Conservation (phyloP, 2,797 vertebrate species). For the Lemur catta region DNA sequence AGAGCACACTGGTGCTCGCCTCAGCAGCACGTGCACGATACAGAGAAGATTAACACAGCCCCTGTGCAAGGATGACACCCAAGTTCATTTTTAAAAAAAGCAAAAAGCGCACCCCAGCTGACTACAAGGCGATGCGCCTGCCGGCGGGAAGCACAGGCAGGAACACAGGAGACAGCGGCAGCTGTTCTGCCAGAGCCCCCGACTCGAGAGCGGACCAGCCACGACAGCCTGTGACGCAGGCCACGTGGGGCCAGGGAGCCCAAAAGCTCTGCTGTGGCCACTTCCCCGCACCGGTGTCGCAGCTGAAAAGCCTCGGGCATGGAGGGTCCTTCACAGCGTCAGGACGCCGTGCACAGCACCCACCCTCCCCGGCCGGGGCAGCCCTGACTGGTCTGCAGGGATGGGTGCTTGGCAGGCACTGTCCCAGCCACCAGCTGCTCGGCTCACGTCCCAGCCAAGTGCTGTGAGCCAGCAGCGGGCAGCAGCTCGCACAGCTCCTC, state of each 20-base stretch:
- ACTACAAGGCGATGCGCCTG: too few species aligned
- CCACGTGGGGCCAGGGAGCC: not conserved
- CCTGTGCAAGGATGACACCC: too few species aligned
- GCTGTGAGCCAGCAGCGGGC: not conserved
- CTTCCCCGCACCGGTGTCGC: not conserved
- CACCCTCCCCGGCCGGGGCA: too few species aligned
- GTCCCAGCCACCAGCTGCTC: too few species aligned
- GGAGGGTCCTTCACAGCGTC: accelerated
- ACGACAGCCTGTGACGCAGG: not conserved
- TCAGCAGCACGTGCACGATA: too few species aligned
- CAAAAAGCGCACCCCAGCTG: too few species aligned
- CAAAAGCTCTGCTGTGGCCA: not conserved
- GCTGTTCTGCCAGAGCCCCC: too few species aligned
- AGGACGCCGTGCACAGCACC: accelerated
- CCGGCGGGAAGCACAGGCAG: not conserved
- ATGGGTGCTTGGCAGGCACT: not conserved
- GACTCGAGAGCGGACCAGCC: accelerated
- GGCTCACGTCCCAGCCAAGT: not conserved
- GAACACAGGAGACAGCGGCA: not conserved
- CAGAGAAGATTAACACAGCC: too few species aligned
- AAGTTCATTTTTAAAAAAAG: too few species aligned
- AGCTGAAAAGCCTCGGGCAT: accelerated
- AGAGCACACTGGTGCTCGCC: not conserved
- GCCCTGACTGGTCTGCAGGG: not conserved
- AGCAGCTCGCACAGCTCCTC: not conserved